Evolutionary conservation across 2,888 invertebrate genomes (phyloP).

Genomic region (Drosophila trichaetosa): DNA sequence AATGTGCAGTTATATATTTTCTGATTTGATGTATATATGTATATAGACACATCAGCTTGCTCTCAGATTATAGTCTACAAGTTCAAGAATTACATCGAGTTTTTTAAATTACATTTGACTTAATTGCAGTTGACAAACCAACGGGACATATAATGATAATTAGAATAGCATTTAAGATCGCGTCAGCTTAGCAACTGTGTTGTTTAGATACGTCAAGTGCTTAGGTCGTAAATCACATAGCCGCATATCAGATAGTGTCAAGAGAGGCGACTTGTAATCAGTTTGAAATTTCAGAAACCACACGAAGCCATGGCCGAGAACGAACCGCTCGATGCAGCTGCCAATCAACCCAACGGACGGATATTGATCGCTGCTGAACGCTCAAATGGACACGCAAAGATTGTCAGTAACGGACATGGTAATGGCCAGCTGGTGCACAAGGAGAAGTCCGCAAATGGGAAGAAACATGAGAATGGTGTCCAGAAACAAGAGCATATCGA

Average conservation of each 20-base stretch:
- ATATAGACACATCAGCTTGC: background rate
- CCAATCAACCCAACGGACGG: conserved; percentile 65
- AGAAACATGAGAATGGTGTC: conserved; percentile 40
- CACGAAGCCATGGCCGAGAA: conserved; percentile 75
- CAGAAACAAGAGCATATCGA: conserved; percentile 68
- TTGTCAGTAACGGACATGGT: conserved; percentile 25
- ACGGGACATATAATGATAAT: conserved; percentile 20
- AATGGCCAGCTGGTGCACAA: conserved; percentile 29
- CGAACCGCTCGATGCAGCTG: conserved; percentile 75
- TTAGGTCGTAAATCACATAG: conserved; percentile 23
- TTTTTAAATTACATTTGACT: conserved; percentile 3
- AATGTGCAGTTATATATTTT: background rate
- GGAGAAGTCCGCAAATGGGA: conserved; percentile 41
- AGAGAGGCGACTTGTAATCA: conserved; percentile 30
- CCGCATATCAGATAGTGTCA: conserved; percentile 22
- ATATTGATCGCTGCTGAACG: conserved; percentile 63
- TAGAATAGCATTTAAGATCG: conserved; percentile 23
- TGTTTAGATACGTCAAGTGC: background rate
- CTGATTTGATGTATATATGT: background rate
- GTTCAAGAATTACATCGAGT: background rate
- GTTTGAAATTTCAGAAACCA: conserved; percentile 51
- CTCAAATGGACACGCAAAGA: conserved; percentile 50
- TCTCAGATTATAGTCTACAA: background rate
- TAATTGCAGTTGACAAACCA: conserved; percentile 14
- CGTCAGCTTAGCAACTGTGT: conserved; percentile 1